A percentile compares a stretch with the other conserved stretches of the same genome.
Evolutionary conservation across 2,797 vertebrate species (phyloP).

Genomic region (Pseudocheirus occidentalis): DNA sequence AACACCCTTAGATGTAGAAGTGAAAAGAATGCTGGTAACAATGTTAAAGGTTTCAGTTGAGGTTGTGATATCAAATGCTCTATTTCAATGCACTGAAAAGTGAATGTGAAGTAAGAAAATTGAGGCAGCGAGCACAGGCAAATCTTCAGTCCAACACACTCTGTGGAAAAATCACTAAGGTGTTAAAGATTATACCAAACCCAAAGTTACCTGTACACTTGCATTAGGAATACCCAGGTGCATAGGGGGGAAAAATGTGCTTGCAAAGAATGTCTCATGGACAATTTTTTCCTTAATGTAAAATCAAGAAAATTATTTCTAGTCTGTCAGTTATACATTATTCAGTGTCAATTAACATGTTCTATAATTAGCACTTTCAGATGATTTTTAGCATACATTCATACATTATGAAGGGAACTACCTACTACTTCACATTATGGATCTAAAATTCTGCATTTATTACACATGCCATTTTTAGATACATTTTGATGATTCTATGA

Average conservation of each 20-base stretch:
- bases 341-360: not conserved
- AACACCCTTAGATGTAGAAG: not conserved
- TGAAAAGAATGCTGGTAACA: not conserved
- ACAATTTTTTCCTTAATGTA: not conserved
- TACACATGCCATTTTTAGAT: not conserved
- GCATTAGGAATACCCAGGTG: not conserved
- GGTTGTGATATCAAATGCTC: not conserved
- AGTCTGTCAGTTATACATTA: slow-evolving; percentile 32
- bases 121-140: not conserved
- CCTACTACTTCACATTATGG: not conserved
- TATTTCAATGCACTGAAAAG: not conserved
- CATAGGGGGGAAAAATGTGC: not conserved
- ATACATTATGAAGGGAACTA: not conserved
- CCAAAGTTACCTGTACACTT: not conserved
- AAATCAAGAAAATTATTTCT: slow-evolving; percentile 52
- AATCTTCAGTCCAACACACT: not conserved
- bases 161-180: not conserved
- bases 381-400: not conserved
- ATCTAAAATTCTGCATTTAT: slow-evolving; percentile 4
- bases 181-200: not conserved
- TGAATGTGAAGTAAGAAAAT: not conserved
- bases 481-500: not conserved
- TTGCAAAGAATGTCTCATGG: not conserved
- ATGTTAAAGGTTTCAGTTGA: not conserved
- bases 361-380: slow-evolving; percentile 5